These are phyloP conservation scores for Zaprionus vittiger DNA, from an alignment of 1,140 invertebrate genomes.

Conservation along the genomic window DNA sequence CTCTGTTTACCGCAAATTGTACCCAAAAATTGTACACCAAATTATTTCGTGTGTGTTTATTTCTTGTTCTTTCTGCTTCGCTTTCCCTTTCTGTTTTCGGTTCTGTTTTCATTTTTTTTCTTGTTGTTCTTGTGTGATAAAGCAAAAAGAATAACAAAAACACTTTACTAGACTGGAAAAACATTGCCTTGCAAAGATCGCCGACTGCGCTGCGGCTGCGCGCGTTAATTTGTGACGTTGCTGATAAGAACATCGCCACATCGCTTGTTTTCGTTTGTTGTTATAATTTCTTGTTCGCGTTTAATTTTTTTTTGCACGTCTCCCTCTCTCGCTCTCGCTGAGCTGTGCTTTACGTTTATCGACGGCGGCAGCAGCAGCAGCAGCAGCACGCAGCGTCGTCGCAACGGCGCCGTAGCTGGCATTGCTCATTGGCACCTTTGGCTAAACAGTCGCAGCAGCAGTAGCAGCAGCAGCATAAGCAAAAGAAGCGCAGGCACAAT, in stretches of 20 bases:
- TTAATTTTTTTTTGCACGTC: constrained; percentile 26
- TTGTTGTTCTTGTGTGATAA: constrained; percentile 36
- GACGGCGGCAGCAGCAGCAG: background rate
- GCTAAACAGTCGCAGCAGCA: constrained; percentile 44
- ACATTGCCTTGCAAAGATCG: constrained; percentile 37
- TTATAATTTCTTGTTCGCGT: constrained; percentile 16
- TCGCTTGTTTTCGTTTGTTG: constrained; percentile 26
- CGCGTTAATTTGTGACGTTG: constrained; percentile 46
- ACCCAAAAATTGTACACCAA: constrained; percentile 9
- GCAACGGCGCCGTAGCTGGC: constrained; percentile 50
- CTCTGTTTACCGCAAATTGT: background rate
- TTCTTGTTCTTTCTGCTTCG: background rate
- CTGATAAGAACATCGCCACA: constrained; percentile 62
- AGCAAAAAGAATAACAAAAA: constrained; percentile 17
- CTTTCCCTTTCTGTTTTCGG: constrained; percentile 10
- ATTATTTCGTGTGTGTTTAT: background rate
- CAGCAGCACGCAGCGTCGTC: constrained; percentile 53
- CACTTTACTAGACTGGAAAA: constrained; percentile 1
- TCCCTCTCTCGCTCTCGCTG: constrained; percentile 9
- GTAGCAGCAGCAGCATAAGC: constrained; percentile 6
- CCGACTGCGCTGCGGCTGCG: constrained; percentile 19
- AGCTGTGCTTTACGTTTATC: constrained; percentile 42
- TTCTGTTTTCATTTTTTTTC: constrained; percentile 25
- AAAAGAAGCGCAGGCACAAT: constrained; percentile 12
- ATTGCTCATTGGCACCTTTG: constrained; percentile 60